A percentile compares a stretch with the other conserved stretches of the same genome.
These are phyloP conservation scores for Nipponacmea schrenckii DNA, from an alignment of 2,888 invertebrate genomes.

Conservation along the genomic window DNA sequence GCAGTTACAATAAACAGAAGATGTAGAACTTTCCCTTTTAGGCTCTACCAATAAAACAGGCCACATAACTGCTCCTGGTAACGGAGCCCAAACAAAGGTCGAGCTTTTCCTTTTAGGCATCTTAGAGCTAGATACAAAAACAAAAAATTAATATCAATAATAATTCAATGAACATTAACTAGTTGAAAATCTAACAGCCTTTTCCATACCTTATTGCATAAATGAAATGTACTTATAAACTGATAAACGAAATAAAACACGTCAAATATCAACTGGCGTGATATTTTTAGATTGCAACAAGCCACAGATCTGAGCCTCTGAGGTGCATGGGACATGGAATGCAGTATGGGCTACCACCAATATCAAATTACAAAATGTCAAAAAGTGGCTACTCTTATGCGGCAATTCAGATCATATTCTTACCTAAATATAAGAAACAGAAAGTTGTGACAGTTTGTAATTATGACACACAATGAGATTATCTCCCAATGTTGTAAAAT, in stretches of 20 bases:
- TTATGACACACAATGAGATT: conserved; percentile 6
- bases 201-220: conserved; percentile 2
- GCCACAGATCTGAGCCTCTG: no score
- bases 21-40: conserved; percentile 4
- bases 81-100: conserved; percentile 2
- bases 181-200: not conserved
- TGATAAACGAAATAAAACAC: not conserved
- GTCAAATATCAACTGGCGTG: no score
- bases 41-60: conserved; percentile 7
- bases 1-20: conserved; percentile 5
- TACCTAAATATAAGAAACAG: conserved; percentile 6
- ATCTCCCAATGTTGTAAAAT: conserved; percentile 5
- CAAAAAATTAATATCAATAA: not conserved
- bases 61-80: conserved; percentile 7
- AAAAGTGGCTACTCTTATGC: not conserved
- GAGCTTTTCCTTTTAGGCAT: conserved; percentile 6
- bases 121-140: conserved; percentile 5
- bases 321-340: no score
- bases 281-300: no score
- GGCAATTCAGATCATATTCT: not conserved
- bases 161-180: conserved; percentile 2
- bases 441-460: conserved; percentile 5
- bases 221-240: not conserved
- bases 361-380: not conserved
- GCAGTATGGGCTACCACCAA: no score